phyloP scores from a whole-genome alignment of 2,113 vertebrate genomes.

The Gambusia holbrooki region DNA sequence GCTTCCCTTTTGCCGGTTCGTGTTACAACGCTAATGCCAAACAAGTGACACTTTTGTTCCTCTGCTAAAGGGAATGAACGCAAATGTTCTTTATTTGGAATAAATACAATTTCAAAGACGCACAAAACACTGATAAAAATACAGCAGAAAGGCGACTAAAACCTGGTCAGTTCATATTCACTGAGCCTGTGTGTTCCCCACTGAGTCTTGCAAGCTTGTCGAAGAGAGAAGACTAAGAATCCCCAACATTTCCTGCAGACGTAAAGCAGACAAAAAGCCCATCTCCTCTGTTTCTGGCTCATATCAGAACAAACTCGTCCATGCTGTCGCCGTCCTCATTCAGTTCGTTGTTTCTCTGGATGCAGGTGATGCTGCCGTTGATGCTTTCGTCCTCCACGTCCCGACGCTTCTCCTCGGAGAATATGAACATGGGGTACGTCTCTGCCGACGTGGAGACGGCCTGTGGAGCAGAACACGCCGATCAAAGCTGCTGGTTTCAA shows the following conservation, averaged over 20 bases:
- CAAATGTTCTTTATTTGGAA: neutral
- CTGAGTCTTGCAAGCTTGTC: neutral
- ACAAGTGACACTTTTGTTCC: neutral
- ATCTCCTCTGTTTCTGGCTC: constrained; percentile 21
- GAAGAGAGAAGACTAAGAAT: neutral
- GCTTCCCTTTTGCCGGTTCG: neutral
- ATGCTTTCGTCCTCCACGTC: constrained; percentile 71
- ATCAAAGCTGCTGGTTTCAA: neutral
- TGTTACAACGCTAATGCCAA: neutral
- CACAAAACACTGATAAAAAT: constrained; percentile 34
- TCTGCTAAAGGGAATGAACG: neutral
- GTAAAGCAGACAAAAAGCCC: neutral
- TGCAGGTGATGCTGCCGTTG: constrained; percentile 59
- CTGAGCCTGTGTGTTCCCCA: neutral
- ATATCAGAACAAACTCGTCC: constrained; percentile 90
- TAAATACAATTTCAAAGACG: constrained; percentile 37
- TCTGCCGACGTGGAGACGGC: constrained; percentile 80
- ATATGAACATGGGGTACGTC: constrained; percentile 89
- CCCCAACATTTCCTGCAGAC: constrained; percentile 21
- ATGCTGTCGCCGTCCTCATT: constrained; percentile 69
- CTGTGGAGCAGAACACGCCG: constrained; percentile 58
- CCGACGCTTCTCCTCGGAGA: constrained; percentile 81
- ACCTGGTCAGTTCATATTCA: constrained; percentile 3
- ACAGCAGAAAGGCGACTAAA: constrained; percentile 11
- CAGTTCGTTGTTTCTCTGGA: constrained; percentile 55